Evolutionary conservation across 2,888 invertebrate genomes (phyloP), one percentile per base, ranked within the genome.

Genomic region (Meta bourneti): DNA sequence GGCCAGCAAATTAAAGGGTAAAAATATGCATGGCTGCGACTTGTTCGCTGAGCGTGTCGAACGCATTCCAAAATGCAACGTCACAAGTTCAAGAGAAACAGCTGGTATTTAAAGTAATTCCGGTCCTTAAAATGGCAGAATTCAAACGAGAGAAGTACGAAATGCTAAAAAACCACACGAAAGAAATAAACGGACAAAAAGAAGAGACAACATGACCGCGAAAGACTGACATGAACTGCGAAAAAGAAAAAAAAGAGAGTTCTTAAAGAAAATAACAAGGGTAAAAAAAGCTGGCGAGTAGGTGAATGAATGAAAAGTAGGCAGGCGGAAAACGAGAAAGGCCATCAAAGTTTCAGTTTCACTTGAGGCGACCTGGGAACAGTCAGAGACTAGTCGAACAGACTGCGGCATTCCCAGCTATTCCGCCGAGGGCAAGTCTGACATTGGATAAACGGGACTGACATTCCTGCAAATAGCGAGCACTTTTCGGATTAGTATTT

Each of bases 301-400:
- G 77, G 77, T 77, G 77, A 77, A 48, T 77, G 78, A 52, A 77
- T 77, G 78, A 52, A 79, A 79, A 19, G 20, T 54, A 79, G 78
- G 78, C 78, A 79, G 51, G 78, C 51, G 78, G 78, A 79, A 51
- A 77, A 77, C 48, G 77, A 77, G 51, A 49, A 79, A 16, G 13
- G 61, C 11, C 16, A 11, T 16, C 13, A 61, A 5, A 61, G 61
- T 61, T 61, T 61, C 61, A 61, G 16, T 61, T 61, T 61, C 61
- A 61, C 61, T 61, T 61, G 61, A 9, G 61, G 61, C 61, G 11
- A 61, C 61, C 61, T 61, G 61, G 61, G 61, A 61, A 61, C 61
- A 61, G 61, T 61, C 61, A 61, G 61, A 61, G 61, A 34, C 34
- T 34, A 34, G 34, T 34, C 34, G 34, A 34, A 34, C 61, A 61